Evolutionary conservation across 2,113 vertebrate genomes (phyloP), one percentile per base, ranked within the genome.

Genomic region (Mellivora capensis): DNA sequence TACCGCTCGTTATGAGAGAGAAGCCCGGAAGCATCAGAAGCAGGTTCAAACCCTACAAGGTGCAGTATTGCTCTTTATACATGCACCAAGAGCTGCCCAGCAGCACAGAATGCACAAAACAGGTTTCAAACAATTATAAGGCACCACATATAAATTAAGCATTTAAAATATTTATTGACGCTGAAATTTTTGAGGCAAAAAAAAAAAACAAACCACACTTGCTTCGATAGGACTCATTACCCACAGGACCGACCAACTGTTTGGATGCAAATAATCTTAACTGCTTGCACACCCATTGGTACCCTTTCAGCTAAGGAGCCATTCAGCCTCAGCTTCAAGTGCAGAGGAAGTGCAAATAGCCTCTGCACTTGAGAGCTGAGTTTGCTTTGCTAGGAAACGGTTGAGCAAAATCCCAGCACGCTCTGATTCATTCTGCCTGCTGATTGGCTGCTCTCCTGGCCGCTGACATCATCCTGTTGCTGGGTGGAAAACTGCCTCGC

Each of bases 391-490:
- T 96, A 96, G 6, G 13, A 98, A 97, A 98, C 97, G 61, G 93
- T 44, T 71, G 90, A 96, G 97, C 95, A 89, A 94, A 97, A 97
- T 96, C 97, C 94, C 91, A 84, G 94, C 83, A 27, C 31, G 52
- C 87, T 86, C 96, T 91, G 94, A 98, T 97, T 93, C 87, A 97
- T 93, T 74, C 83, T 90, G 0, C 0, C 44, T 90, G 31, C 96
- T 94, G 97, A 98, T 98, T 98, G 98, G 98, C 67, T 2, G 74
- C 61, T 61, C 93, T 96, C 89, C 93, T 96, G 94, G 95, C 96
- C 94, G 89, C 98, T 98, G 98, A 98, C 98, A 95, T 98, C 98
- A 98, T 95, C 97, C 95, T 98, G 98, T 98, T 98, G 98, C 98
- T 94, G 98, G 98, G 98, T 96, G 96, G 95, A 98, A 98, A 98